Percentiles rank a stretch among this genome's conserved stretches.
phyloP scores from a whole-genome alignment of 30 jellyfish, hydroid and myxozoan genomes.

The Hydractinia symbiolongicarpus region DNA sequence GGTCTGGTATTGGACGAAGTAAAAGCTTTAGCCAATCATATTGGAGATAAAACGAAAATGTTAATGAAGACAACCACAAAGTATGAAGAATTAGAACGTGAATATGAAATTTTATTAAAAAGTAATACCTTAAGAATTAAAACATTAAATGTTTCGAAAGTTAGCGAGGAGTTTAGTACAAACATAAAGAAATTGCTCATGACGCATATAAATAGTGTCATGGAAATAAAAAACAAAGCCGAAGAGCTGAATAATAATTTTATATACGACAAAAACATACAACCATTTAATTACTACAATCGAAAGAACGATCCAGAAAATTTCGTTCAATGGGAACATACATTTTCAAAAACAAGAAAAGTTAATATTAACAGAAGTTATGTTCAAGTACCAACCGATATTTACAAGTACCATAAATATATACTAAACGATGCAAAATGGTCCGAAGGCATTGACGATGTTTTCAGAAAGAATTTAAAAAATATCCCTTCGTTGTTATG shows the following conservation, averaged over 20 bases:
- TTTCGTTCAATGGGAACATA: neutral
- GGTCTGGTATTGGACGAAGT: too few relatives aligned
- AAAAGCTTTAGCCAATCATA: too few relatives aligned
- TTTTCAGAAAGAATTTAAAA: constrained; percentile 30
- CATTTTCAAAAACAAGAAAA: neutral
- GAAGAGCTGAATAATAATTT: neutral
- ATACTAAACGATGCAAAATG: constrained; percentile 40
- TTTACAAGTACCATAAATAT: constrained; percentile 1
- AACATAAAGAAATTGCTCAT: neutral
- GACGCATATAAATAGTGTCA: neutral
- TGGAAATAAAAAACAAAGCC: neutral
- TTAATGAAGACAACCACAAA: too few relatives aligned
- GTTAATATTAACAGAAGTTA: constrained; percentile 1
- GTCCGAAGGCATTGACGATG: constrained; percentile 52
- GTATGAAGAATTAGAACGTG: too few relatives aligned
- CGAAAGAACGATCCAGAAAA: constrained; percentile 3
- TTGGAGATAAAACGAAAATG: too few relatives aligned
- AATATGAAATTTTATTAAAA: too few relatives aligned
- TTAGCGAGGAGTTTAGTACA: neutral
- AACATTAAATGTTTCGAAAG: neutral
- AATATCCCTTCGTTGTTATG: constrained; percentile 54
- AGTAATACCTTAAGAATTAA: too few relatives aligned
- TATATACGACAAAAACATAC: neutral
- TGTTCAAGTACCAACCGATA: constrained; percentile 24
- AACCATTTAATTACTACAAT: constrained; percentile 15